phyloP scores from a whole-genome alignment of 1,140 invertebrate genomes.

The Panonychus citri region DNA sequence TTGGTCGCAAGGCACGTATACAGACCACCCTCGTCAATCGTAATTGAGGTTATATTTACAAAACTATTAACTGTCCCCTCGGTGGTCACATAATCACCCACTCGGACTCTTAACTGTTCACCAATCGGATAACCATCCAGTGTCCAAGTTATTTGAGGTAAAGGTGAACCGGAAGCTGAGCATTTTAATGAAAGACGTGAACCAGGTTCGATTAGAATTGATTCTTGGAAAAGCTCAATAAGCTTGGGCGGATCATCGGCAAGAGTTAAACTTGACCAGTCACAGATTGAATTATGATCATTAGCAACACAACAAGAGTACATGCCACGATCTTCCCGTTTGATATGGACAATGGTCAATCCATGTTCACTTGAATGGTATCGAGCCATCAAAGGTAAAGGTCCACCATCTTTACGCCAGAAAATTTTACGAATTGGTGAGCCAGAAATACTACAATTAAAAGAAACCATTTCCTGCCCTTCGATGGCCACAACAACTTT shows the following conservation, averaged over 20 bases:
- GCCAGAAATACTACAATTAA: not conserved
- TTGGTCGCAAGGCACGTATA: conserved; percentile 58
- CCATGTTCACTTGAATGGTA: not conserved
- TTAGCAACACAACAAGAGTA: not conserved
- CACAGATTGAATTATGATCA: not conserved
- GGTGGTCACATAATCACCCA: conserved; percentile 11
- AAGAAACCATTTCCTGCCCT: not conserved
- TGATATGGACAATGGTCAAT: not conserved
- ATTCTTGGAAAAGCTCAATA: not conserved
- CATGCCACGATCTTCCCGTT: not conserved
- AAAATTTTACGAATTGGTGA: not conserved
- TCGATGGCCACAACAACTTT: not conserved
- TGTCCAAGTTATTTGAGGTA: conserved; percentile 42
- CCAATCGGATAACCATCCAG: conserved; percentile 61
- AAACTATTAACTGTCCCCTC: conserved; percentile 18
- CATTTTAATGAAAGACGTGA: conserved; percentile 62
- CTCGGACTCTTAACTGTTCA: conserved; percentile 10
- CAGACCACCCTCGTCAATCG: conserved; percentile 36
- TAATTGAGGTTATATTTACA: conserved; percentile 24
- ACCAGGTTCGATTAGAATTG: conserved; percentile 45
- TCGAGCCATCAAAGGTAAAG: not conserved
- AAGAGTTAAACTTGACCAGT: not conserved
- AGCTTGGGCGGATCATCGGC: not conserved
- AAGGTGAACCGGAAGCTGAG: conserved; percentile 50
- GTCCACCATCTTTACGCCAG: not conserved